These are phyloP conservation scores for Notoglanidium macrostoma DNA, from an alignment of 2,797 vertebrate species.

Conservation along the genomic window DNA sequence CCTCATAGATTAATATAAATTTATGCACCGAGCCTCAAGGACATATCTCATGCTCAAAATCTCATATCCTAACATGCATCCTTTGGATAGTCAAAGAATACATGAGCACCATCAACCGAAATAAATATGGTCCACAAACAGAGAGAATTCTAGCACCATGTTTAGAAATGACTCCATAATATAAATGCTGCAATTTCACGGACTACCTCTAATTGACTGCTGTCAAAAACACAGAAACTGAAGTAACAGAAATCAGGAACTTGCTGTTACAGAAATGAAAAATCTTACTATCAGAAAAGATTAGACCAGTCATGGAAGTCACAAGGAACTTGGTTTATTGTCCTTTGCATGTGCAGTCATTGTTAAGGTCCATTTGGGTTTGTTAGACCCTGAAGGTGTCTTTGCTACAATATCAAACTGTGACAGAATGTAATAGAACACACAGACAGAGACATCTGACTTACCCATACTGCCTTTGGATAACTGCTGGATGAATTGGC, in stretches of 20 bases:
- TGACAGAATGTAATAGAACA: not conserved
- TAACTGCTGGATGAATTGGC: conserved; percentile 91
- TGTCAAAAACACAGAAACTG: conserved; percentile 4
- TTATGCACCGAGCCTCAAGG: not conserved
- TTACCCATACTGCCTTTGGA: conserved; percentile 97
- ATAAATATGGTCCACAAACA: not conserved
- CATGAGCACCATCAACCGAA: not conserved
- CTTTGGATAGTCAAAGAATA: not conserved
- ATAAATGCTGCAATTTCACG: conserved; percentile 1
- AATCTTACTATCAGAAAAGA: not conserved
- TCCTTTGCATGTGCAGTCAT: not conserved
- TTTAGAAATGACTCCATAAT: not conserved
- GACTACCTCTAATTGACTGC: not conserved
- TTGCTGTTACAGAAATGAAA: not conserved
- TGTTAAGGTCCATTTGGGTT: not conserved
- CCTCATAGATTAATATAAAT: not conserved
- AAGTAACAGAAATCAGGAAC: not conserved
- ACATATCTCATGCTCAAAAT: not conserved
- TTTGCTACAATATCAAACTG: not conserved
- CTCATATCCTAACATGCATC: not conserved
- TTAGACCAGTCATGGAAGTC: conserved; percentile 5
- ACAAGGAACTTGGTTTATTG: conserved; percentile 13
- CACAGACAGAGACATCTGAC: conserved; percentile 66
- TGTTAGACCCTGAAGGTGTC: not conserved
- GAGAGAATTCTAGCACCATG: not conserved